Evolutionary conservation across 2,797 vertebrate species (phyloP), one percentile per base, ranked within the genome.

Genomic region (Geotrypetes seraphini): DNA sequence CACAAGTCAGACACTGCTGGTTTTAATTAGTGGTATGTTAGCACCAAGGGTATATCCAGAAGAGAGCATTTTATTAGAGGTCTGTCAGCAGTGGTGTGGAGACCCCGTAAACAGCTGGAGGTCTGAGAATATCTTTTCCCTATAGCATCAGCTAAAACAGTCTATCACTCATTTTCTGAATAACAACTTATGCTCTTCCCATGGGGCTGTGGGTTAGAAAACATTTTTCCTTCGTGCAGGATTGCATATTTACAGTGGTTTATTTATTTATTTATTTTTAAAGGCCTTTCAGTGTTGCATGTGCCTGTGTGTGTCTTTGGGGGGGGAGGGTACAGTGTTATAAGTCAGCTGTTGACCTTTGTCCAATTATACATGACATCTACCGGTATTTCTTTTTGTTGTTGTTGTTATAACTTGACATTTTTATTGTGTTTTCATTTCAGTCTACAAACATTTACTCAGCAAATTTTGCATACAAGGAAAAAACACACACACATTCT

Each of bases 11-110:
- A 35, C 9, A 24, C 33, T 23, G 17, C 81, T 89, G 84, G 78
- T 91, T 88, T 63, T 68, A 85, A 83, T 89, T 85, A 88, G n/a
- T n/a, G n/a, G 61, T 10, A 18, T 66, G 67, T 73, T 78, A 28
- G 57, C 77, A 71, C 74, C 43, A 60, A 73, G 58, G 28, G 71
- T 39, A 25, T 36, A 62, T 82, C 69, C 19, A 37, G 70, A 65
- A 32, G 16, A 57, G 14, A 29, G 60, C 57, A 67, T 71, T 50
- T 58, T 79, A 75, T 75, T 73, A 75, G 69, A 14, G 23, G 47
- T 58, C 53, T 60, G 57, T 71, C 63, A 48, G 51, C 33, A 35
- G 23, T 50, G 59, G 36, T 39, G 37, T 25, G 5, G 30, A 12
- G 47, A 19, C 34, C 53, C 48, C n/a, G 7, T 19, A 35, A 42